Conservation (phyloP, 2,888 invertebrate species). For the Gymnosoma rotundatum region DNA sequence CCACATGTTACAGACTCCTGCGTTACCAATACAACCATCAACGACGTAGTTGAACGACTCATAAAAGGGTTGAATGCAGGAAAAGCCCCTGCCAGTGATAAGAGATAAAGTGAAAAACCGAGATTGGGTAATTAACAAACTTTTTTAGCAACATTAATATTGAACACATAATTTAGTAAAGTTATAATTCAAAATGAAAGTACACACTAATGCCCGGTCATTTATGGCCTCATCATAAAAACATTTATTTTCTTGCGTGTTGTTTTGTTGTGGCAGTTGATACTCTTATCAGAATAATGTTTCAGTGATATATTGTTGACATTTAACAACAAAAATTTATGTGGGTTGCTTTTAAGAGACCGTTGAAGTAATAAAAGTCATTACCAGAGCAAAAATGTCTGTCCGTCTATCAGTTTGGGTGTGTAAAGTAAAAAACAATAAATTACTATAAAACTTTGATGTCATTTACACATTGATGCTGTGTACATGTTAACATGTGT, state of each 20-base stretch:
- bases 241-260: not conserved
- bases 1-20: no score
- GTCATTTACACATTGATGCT: conserved; percentile 57
- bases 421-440: conserved; percentile 50
- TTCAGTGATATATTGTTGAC: conserved; percentile 58
- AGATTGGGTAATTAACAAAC: conserved; percentile 13
- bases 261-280: conserved; percentile 5
- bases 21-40: no score
- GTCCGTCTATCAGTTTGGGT: conserved; percentile 28
- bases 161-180: conserved; percentile 49
- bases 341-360: conserved; percentile 17
- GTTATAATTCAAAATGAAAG: conserved; percentile 65
- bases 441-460: conserved; percentile 56
- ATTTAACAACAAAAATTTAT: conserved; percentile 56
- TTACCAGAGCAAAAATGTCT: conserved; percentile 30
- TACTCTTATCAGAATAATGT: not conserved
- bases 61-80: no score
- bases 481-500: not conserved
- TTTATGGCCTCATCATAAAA: conserved; percentile 20
- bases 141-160: conserved; percentile 32
- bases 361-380: conserved; percentile 18
- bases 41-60: no score
- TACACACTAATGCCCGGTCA: conserved; percentile 55
- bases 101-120: not conserved
- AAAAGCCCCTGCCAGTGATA: no score